Percentiles rank a stretch among this genome's conserved stretches.
Conservation (phyloP, 2,113 vertebrate genomes). For the Apaloderma vittatum region DNA sequence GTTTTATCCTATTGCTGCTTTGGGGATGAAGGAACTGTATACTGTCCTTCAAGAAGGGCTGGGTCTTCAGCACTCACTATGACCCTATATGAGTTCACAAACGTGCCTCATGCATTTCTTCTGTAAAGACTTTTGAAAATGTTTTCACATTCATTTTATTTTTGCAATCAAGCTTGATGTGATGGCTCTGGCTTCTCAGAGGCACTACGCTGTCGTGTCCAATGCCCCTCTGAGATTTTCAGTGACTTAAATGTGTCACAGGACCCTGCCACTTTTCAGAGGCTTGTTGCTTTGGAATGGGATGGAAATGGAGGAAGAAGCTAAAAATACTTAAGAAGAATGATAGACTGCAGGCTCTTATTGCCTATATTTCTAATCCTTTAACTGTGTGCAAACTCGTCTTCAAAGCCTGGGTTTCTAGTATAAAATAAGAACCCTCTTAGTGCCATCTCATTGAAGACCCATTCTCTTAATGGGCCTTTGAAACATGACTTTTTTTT, state of each 20-base stretch:
- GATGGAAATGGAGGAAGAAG: not conserved
- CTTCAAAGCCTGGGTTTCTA: not conserved
- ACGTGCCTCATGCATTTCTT: not conserved
- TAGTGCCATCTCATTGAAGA: not conserved
- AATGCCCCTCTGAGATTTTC: conserved; percentile 1
- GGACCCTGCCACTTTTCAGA: not conserved
- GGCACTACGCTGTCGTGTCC: not conserved
- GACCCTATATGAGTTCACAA: not conserved
- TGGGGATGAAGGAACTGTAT: not conserved
- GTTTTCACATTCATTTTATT: not conserved
- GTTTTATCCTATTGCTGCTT: not conserved
- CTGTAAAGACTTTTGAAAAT: not conserved
- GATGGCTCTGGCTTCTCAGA: not conserved
- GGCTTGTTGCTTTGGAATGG: not conserved
- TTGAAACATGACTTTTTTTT: not conserved
- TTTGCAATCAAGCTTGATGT: not conserved
- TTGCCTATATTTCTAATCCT: not conserved
- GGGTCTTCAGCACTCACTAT: not conserved
- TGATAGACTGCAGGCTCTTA: not conserved
- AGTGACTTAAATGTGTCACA: conserved; percentile 9
- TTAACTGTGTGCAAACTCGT: not conserved
- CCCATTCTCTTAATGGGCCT: not conserved
- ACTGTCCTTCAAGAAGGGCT: not conserved
- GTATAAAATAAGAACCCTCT: not conserved
- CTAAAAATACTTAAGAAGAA: not conserved